phyloP scores from a whole-genome alignment of 2,888 invertebrate genomes.

The Antitype chi region DNA sequence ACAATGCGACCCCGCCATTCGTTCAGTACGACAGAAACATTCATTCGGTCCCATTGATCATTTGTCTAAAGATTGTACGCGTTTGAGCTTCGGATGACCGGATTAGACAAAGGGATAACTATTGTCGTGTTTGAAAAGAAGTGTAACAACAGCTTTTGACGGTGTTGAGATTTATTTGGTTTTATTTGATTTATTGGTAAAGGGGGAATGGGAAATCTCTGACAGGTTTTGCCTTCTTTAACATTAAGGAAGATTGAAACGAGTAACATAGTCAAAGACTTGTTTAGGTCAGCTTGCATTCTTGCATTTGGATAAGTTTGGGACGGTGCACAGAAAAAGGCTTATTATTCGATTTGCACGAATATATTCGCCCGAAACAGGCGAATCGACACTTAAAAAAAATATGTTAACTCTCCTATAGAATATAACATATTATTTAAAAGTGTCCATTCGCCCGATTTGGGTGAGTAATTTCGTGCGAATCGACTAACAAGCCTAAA shows the following conservation, averaged over 20 bases:
- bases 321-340: background rate
- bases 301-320: background rate
- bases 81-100: slow-evolving; percentile 28
- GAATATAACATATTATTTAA: too few species aligned
- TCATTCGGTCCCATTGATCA: slow-evolving; percentile 60
- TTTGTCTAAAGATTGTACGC: slow-evolving; percentile 42
- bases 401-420: too few species aligned
- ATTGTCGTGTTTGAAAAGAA: slow-evolving; percentile 38
- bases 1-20: slow-evolving; percentile 65
- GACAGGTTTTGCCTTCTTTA: background rate
- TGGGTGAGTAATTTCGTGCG: too few species aligned
- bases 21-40: slow-evolving; percentile 58
- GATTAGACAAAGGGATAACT: slow-evolving; percentile 37
- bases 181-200: too few species aligned
- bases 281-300: background rate
- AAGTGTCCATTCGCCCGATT: too few species aligned
- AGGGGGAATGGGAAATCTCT: background rate
- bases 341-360: too few species aligned
- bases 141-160: slow-evolving; percentile 33
- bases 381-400: too few species aligned
- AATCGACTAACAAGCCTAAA: too few species aligned
- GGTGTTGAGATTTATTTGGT: slow-evolving; percentile 31
- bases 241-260: background rate
- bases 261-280: background rate
- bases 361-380: too few species aligned